Percentiles rank a stretch among this genome's conserved stretches.
Conservation (phyloP, 2,888 invertebrate genomes). For the Caenorhabditis sp. region DNA sequence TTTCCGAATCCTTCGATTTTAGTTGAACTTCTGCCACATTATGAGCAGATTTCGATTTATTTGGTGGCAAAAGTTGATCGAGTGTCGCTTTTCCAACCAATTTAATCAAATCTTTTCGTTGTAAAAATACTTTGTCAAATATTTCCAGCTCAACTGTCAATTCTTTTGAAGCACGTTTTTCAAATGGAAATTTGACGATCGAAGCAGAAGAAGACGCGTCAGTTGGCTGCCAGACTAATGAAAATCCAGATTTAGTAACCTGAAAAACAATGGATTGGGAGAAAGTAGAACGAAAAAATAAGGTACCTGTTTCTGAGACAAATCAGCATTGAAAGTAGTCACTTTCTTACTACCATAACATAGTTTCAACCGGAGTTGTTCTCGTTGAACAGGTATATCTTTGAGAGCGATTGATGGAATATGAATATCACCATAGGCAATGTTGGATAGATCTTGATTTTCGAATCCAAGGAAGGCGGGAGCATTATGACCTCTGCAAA, state of each 20-base stretch:
- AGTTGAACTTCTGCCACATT: slow-evolving; percentile 68
- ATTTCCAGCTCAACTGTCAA: slow-evolving; percentile 58
- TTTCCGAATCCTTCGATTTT: slow-evolving; percentile 59
- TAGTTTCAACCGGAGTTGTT: slow-evolving; percentile 68
- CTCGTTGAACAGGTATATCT: slow-evolving; percentile 69
- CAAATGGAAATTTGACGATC: slow-evolving; percentile 71
- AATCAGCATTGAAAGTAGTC: slow-evolving; percentile 69
- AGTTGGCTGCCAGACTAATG: slow-evolving; percentile 71
- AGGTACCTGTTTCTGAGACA: slow-evolving; percentile 69
- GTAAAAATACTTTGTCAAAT: slow-evolving; percentile 72
- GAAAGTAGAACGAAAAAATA: background rate
- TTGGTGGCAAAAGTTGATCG: slow-evolving; percentile 71
- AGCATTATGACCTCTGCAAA: slow-evolving; percentile 72
- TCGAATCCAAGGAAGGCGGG: slow-evolving; percentile 72
- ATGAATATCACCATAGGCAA: slow-evolving; percentile 61
- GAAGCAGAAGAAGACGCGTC: slow-evolving; percentile 61
- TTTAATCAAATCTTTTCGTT: slow-evolving; percentile 71
- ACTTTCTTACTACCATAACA: slow-evolving; percentile 70
- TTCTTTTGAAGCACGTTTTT: slow-evolving; percentile 52
- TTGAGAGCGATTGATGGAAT: slow-evolving; percentile 71
- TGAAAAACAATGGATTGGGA: slow-evolving; percentile 11
- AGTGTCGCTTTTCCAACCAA: slow-evolving; percentile 50
- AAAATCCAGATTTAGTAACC: slow-evolving; percentile 70
- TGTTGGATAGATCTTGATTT: slow-evolving; percentile 53
- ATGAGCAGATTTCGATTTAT: slow-evolving; percentile 67